These are phyloP conservation scores for Colletes latitarsis DNA, from an alignment of 1,140 invertebrate genomes.

Conservation along the genomic window DNA sequence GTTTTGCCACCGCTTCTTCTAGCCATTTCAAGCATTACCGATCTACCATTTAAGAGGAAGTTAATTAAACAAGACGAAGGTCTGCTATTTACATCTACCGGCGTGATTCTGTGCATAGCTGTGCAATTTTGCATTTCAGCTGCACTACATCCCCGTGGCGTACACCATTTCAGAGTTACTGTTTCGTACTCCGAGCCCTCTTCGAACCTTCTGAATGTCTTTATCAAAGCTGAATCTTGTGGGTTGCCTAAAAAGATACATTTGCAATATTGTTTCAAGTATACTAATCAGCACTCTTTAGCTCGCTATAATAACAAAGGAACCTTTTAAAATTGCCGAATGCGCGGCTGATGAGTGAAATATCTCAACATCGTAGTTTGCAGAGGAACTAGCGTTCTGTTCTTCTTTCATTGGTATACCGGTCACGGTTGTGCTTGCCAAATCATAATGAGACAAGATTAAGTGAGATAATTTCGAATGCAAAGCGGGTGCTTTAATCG, in stretches of 20 bases:
- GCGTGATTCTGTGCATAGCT: slow-evolving; percentile 94
- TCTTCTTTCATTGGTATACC: slow-evolving; percentile 99
- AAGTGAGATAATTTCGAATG: slow-evolving; percentile 86
- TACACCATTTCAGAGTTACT: slow-evolving; percentile 97
- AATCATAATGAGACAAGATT: slow-evolving; percentile 92
- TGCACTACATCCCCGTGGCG: slow-evolving; percentile 91
- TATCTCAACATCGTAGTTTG: slow-evolving; percentile 99
- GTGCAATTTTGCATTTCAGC: slow-evolving; percentile 90
- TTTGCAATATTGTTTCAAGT: slow-evolving; percentile 1
- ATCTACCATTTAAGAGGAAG: slow-evolving; percentile 95
- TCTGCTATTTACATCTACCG: slow-evolving; percentile 96
- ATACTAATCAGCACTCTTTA: neutral
- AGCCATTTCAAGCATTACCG: slow-evolving; percentile 97
- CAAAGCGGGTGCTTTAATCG: slow-evolving; percentile 84
- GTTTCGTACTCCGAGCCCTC: slow-evolving; percentile 87
- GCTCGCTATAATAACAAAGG: no score
- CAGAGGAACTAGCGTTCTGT: slow-evolving; percentile 98
- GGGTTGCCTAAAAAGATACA: slow-evolving; percentile 70
- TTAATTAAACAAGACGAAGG: slow-evolving; percentile 98
- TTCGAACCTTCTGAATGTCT: slow-evolving; percentile 79
- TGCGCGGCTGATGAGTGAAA: slow-evolving; percentile 94
- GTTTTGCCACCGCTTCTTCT: slow-evolving; percentile 92
- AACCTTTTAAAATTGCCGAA: slow-evolving; percentile 87
- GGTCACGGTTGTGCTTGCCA: slow-evolving; percentile 97
- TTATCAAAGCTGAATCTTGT: slow-evolving; percentile 76